phyloP scores from a whole-genome alignment of 2,113 vertebrate species.

The Notiomystis cincta region DNA sequence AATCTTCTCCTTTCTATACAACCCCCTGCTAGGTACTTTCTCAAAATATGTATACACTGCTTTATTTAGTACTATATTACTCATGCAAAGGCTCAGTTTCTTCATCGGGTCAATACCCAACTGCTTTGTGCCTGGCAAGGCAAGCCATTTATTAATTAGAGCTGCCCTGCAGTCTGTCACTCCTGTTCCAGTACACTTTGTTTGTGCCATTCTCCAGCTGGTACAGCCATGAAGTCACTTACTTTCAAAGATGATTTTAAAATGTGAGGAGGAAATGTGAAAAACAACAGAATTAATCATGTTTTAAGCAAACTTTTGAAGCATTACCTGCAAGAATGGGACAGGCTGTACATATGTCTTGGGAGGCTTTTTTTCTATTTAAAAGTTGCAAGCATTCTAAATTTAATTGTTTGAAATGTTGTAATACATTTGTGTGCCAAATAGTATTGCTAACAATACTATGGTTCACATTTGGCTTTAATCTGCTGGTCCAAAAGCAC shows the following conservation, averaged over 20 bases:
- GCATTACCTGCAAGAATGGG: not conserved
- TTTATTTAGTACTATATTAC: not conserved
- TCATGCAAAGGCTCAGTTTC: not conserved
- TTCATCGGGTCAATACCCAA: not conserved
- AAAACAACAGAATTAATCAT: not conserved
- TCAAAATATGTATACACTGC: not conserved
- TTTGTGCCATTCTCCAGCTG: constrained; percentile 33
- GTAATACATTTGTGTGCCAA: not conserved
- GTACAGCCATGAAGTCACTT: not conserved
- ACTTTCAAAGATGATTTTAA: not conserved
- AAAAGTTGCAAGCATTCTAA: not conserved
- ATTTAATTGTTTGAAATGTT: not conserved
- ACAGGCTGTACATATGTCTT: not conserved
- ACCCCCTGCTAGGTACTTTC: not conserved
- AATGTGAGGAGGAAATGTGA: not conserved
- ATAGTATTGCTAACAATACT: not conserved
- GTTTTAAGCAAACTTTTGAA: not conserved
- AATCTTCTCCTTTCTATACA: not conserved
- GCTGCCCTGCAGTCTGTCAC: constrained; percentile 11
- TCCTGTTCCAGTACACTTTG: constrained; percentile 1
- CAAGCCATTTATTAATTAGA: constrained; percentile 43
- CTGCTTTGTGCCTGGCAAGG: not conserved
- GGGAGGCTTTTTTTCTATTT: not conserved
- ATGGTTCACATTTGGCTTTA: not conserved
- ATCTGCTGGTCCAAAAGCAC: not conserved